Evolutionary conservation across 2,113 vertebrate species (phyloP), one percentile per base, ranked within the genome.

Genomic region (Chionis minor): DNA sequence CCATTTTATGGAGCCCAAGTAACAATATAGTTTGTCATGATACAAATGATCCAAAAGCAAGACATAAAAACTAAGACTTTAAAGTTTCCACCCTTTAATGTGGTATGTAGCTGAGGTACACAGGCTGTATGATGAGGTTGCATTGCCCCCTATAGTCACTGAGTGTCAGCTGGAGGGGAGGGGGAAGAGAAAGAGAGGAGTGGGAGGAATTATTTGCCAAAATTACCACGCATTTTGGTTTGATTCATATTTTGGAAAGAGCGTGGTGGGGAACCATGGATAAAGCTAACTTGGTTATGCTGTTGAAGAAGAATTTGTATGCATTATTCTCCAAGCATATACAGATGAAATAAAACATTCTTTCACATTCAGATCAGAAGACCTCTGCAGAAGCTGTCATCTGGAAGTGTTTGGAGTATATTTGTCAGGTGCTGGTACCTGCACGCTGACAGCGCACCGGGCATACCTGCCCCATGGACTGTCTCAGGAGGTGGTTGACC

Each of bases 131-230:
- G 88, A 87, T 96, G 96, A 97, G 98, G 97, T 88, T 98, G 98
- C 69, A 98, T 98, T 98, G 98, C 98, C 98, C 98, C 97, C 98
- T 98, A 93, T 97, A 97, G 98, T 97, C 98, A 92, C 93, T 95
- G 30, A 83, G 79, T 84, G 92, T 95, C 95, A 96, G 80, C 90
- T 97, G 55, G 23, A 82, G 77, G 40, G 63, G 38, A 88, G 67
- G 35, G 55, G 54, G 69, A 86, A 95, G 35, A 70, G 59, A 77
- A 83, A 72, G 44, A 33, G 28, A 94, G 72, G 40, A 85, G 17
- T 3, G 10, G 81, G 32, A 90, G 51, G 80, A 88, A 89, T 30
- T 63, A 38, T 12, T 40, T 75, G 58, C 51, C 81, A 61, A 49
- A 55, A 86, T 12, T 19, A 42, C 33, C 8, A 10, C 3, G 33